Percentiles rank a stretch among this genome's conserved stretches.
These are phyloP conservation scores for Vireo altiloquus DNA, from an alignment of 2,113 vertebrate genomes.

Conservation along the genomic window DNA sequence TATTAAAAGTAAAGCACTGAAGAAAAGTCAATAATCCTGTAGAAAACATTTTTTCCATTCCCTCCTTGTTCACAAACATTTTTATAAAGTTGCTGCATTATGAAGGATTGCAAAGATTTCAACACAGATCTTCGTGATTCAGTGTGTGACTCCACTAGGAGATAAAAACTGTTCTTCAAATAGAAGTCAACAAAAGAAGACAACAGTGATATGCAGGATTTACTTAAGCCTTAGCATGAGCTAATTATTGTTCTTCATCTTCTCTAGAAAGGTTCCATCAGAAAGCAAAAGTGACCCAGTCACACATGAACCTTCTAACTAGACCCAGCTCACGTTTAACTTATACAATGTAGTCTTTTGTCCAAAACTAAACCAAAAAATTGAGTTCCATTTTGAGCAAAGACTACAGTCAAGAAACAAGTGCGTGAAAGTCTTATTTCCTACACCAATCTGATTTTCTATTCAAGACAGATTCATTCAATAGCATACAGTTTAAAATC, in stretches of 20 bases:
- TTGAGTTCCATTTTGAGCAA: not conserved
- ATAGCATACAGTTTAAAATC: not conserved
- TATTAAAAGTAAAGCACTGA: not conserved
- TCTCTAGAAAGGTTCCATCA: not conserved
- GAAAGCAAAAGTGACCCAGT: not conserved
- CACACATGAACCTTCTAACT: not conserved
- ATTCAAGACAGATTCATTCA: not conserved
- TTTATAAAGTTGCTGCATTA: not conserved
- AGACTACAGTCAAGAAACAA: not conserved
- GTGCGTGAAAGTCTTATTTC: not conserved
- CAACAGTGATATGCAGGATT: not conserved
- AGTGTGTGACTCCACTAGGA: not conserved
- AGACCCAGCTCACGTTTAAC: not conserved
- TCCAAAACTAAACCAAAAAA: not conserved
- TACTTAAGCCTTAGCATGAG: not conserved
- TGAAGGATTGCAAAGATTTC: not conserved
- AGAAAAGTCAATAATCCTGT: not conserved
- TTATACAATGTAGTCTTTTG: not conserved
- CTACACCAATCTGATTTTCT: not conserved
- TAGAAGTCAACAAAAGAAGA: not conserved
- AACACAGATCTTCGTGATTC: not conserved
- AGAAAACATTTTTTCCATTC: not conserved
- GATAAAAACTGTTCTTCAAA: not conserved
- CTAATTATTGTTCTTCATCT: not conserved
- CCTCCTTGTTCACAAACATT: not conserved